Evolutionary conservation across 1,140 invertebrate genomes (phyloP), one percentile per base, ranked within the genome.

Genomic region (Nymphalis io): DNA sequence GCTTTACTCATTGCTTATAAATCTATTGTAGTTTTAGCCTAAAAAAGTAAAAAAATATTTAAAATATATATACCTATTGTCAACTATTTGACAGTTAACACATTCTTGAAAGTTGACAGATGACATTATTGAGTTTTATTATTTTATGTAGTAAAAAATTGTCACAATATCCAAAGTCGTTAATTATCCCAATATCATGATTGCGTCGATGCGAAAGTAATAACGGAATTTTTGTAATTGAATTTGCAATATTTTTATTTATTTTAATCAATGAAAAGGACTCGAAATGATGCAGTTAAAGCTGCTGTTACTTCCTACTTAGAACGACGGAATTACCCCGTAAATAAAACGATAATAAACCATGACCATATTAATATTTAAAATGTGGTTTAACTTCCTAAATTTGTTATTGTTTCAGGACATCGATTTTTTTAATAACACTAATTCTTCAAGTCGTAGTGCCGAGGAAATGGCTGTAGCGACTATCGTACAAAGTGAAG

Each of bases 401-500:
- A 33, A 33, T 8, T 33, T 33, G 23, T 33, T 8, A 8, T 65
- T 27, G 20, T 87, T 90, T 68, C 64, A 92, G 92, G 90, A 92
- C 60, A 76, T 85, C 61, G 91, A 92, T 79, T 63, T 91, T 21
- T 91, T 89, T 70, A 87, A 80, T 61, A 87, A 78, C 48, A 86
- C 80, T 48, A 85, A 81, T 70, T 81, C 84, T 53, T 74, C 85
- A 67, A 90, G 86, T 78, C 82, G 85, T 70, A 92, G 90, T 78
- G 92, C 90, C 51, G 92, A 92, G 78, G 87, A 92, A 81, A 92
- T 92, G 91, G 91, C 91, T 59, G 87, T 92, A 2, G 83, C 90
- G 10, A 92, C 90, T 38, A 91, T 92, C 68, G 85, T 92, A 33
- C 89, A 92, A 68, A 90, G 89, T 79, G 92, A 92, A 77, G 81